These are phyloP conservation scores for Pterostichus madidus DNA, from an alignment of 2,888 invertebrate species.

Conservation along the genomic window DNA sequence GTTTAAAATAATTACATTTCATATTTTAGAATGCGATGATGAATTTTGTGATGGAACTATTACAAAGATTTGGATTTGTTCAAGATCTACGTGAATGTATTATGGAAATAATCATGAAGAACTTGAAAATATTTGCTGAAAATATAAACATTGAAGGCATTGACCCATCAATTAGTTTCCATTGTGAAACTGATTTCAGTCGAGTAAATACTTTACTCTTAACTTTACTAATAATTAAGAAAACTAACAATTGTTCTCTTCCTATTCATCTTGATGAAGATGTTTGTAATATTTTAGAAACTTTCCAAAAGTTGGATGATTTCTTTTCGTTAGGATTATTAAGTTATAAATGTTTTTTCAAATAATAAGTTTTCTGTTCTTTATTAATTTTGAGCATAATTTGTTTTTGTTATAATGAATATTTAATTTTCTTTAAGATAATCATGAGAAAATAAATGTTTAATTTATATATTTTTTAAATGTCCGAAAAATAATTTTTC, in stretches of 20 bases:
- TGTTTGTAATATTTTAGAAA: slow-evolving; percentile 18
- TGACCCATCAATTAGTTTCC: slow-evolving; percentile 19
- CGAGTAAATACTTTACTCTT: not conserved
- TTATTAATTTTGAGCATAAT: not conserved
- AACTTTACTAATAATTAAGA: slow-evolving; percentile 17
- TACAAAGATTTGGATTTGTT: not conserved
- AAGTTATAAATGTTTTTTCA: slow-evolving; percentile 29
- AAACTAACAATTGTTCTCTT: not conserved
- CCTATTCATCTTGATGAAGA: not conserved
- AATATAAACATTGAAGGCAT: slow-evolving; percentile 19
- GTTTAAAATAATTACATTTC: not conserved
- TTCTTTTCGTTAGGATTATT: slow-evolving; percentile 45
- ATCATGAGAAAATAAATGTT: too few species aligned
- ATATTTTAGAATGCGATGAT: slow-evolving; percentile 15
- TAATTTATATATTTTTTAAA: too few species aligned
- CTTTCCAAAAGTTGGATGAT: slow-evolving; percentile 13
- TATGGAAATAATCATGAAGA: slow-evolving; percentile 14
- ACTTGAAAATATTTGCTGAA: slow-evolving; percentile 1
- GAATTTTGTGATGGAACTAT: slow-evolving; percentile 27
- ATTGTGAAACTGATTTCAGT: slow-evolving; percentile 11
- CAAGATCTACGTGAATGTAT: not conserved
- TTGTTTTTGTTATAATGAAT: too few species aligned
- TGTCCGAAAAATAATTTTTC: too few species aligned
- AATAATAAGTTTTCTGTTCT: slow-evolving; percentile 19
- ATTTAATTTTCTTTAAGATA: too few species aligned